Evolutionary conservation across 2,888 invertebrate genomes (phyloP), one percentile per base, ranked within the genome.

Genomic region (Tetragonula carbonaria): DNA sequence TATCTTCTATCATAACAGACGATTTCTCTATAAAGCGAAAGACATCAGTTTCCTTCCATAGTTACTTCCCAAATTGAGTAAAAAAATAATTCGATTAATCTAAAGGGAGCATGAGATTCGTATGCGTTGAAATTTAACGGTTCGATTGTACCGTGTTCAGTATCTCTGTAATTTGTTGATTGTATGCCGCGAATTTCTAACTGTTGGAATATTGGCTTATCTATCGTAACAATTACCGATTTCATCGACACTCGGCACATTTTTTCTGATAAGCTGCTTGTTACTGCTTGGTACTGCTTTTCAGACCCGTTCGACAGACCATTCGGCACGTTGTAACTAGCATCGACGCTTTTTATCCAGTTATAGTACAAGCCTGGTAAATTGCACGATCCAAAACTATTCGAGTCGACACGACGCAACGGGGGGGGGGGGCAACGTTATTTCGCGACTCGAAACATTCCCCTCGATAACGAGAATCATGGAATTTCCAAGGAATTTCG

Each of bases 361-460:
- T 62, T 67, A 14, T 65, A 21, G 68, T 23, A 80, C 16, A 28
- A 33, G 53, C 23, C 33, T 21, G 33, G 16, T 45, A 63, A 78
- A 63, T 50, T 45, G 21, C 62, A 16, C 55, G 55, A 70, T 55
- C 23, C n/a, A 33, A 80, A 74, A 80, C 57, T 80, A 74, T 57
- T 80, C 50, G 63, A 74, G 55, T n/a, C 51, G 45, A 38, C 16
- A 45, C n/a, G 50, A 71, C n/a, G 11, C 21, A 53, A 45, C 33
- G 28, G 28, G 28, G 28, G 28, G 28, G 28, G 28, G 28, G 2
- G 38, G 71, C 71, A 38, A 65, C 51, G 57, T 28, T 55, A 80
- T 59, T 45, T 79, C 28, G 53, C 59, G 57, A 55, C 80, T 38
- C 18, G 16, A 70, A 80, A 82, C 50, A 70, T 74, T 70, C 14